A percentile compares a stretch with the other conserved stretches of the same genome.
Evolutionary conservation across 2,113 vertebrate species (phyloP).

Genomic region (Arizona elegans): DNA sequence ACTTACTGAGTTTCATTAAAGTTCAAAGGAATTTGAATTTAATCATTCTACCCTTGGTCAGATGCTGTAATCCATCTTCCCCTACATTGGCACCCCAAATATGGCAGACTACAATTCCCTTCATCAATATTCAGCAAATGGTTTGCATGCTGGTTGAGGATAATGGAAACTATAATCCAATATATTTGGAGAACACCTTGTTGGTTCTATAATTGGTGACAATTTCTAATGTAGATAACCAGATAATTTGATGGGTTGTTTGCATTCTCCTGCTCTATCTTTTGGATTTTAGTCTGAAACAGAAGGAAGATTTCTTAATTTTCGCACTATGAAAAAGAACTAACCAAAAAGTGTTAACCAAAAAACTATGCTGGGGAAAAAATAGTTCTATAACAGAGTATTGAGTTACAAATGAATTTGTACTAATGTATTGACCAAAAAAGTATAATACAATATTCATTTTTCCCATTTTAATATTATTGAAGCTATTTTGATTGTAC

Average conservation of each 20-base stretch:
- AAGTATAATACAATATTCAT: background rate
- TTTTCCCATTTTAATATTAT: background rate
- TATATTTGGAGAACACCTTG: background rate
- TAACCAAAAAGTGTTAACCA: background rate
- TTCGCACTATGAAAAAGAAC: background rate
- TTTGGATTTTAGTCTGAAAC: background rate
- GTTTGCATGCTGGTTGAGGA: background rate
- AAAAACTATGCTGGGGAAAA: background rate
- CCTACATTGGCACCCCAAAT: background rate
- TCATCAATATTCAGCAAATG: background rate
- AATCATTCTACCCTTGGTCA: background rate
- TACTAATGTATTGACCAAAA: background rate
- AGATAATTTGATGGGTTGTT: background rate
- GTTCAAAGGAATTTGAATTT: background rate
- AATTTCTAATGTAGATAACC: background rate
- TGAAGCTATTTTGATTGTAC: conserved; percentile 57
- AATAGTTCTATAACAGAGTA: background rate
- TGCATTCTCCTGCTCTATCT: background rate
- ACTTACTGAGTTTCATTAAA: background rate
- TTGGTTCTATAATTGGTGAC: background rate
- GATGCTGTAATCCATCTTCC: background rate
- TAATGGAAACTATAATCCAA: background rate
- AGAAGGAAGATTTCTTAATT: background rate
- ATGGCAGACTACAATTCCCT: background rate
- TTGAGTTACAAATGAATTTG: background rate